Base-by-base conservation (phyloP, 2,888 invertebrate genomes). In the Eremobia ochroleuca region DNA sequence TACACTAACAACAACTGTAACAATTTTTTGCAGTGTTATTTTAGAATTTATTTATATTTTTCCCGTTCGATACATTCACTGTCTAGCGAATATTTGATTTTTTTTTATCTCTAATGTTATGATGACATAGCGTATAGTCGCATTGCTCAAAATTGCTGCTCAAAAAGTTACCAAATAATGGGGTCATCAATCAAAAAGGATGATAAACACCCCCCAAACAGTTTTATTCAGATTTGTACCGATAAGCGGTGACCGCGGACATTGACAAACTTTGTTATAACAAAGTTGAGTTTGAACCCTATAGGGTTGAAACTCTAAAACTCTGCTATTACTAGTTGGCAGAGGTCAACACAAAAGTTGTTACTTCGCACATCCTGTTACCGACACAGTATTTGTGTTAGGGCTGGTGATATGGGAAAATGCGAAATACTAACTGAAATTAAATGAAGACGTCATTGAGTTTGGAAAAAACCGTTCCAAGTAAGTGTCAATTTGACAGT, bases 281-380 rank as follows among this genome's bases (percentile, higher is more conserved):
- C n/a, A n/a, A n/a, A n/a, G n/a, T n/a, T n/a, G n/a, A n/a, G n/a
- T n/a, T n/a, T n/a, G n/a, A n/a, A n/a, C n/a, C n/a, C 13, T 71
- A 46, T 72, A 83, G 66, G 72, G 65, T 65, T 52, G 62, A 52
- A 86, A 79, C 79, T 72, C 68, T 76, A n/a, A n/a, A n/a, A n/a
- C n/a, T n/a, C n/a, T n/a, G n/a, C n/a, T n/a, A 85, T 79, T 75
- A 85, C 43, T 59, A 75, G 79, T 76, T 75, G 49, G 72, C 15
- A 70, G 64, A 76, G 82, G 81, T 78, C 68, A 73, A 72, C 73
- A 79, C 86, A 81, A 86, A 81, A 85, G 81, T 86, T 87, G 67
- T 87, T 67, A 84, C 74, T 64, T 75, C 31, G 73, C 73, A 85
- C 75, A 81, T 87, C 79, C 87, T 81, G 81, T 73, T 66, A 62